Base-by-base conservation (phyloP, 2,888 invertebrate species). In the Neelides folsomi region DNA sequence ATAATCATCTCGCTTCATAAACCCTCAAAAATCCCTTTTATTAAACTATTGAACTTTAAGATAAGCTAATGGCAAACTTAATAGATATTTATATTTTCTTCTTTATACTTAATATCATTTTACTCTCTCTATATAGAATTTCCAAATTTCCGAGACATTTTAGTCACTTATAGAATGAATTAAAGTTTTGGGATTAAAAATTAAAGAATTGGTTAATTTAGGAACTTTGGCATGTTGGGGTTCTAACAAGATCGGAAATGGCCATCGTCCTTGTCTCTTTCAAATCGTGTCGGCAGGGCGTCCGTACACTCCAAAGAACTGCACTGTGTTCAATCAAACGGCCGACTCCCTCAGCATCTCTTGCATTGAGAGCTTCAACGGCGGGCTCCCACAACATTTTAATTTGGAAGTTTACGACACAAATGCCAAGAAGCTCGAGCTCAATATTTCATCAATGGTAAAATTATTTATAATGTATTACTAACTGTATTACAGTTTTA, bases 221-320 rank as follows among this genome's bases (percentile, higher is more conserved):
- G 88, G 89, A 5, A 87, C 88, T 13, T 75, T 90, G 56, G 82
- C 86, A 52, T 90, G 90, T 71, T 88, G 84, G 77, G 89, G 84
- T 10, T 78, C 76, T 65, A 90, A 90, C 71, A 77, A 80, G 27
- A 85, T 90, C 51, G 89, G 90, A 15, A 77, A 56, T 38, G 64
- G 79, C 72, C 80, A 82, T 68, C 79, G 81, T 54, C 87, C 89
- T 0, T 90, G 89, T 69, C 76, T 86, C 66, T 89, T 87, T 73
- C 86, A 87, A 72, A 78, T 88, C 63, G 69, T 70, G 35, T 68
- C 69, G 16, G 70, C 71, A 54, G 90, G 89, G 68, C 84, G 86
- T 43, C 90, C 90, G 7, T 87, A 88, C 69, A 82, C 86, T 49
- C 76, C 89, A 51, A 81, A 83, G 68, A 90, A 90, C 73, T 90